Base-by-base conservation (phyloP, 1,140 invertebrate species). In the Leptinotarsa texana region DNA sequence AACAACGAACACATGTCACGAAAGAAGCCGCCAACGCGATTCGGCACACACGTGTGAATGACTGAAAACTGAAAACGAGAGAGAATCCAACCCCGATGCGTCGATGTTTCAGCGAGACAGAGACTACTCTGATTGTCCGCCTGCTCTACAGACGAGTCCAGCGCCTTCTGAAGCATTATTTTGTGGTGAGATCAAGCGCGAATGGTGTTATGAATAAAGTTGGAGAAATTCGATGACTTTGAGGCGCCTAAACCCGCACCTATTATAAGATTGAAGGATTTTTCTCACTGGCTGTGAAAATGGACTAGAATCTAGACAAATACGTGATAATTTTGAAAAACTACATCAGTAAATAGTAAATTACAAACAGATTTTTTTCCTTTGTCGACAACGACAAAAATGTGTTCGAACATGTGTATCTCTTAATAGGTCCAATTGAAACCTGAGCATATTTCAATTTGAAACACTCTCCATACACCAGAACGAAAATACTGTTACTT, bases 1-100 rank as follows among this genome's bases (percentile, higher is more conserved):
- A 67, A 67, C 65, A 67, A 24, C 65, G 24, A 67, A 27, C 65
- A 67, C 65, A 67, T 42, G 65, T 24, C 65, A 24, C 65, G 22
- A 24, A 42, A 22, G 65, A 24, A 42, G 65, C 18, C 17, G 24
- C 42, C 5, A 22, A 15, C 33, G 2, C 33, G 33, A 42, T 42
- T 42, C 33, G 13, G 13, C 65, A 27, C 8, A 24, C 65, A 67
- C 65, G 65, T 67, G 65, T 17, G 65, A 42, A 24, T 67, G 8
- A 42, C 33, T 42, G 33, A 42, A 42, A 24, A 67, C 65, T 67
- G 65, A 67, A 42, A 67, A 22, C 65, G 18, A 42, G 8, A 8
- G 24, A 24, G 8, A 24, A 57, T 17, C 11, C 65, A 42, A 42
- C 15, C 24, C 18, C 18, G 65, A 67, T 6, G 65, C 65, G 65